Evolutionary conservation across 2,888 invertebrate species (phyloP), one percentile per base, ranked within the genome.

Genomic region (Apodemia zela): DNA sequence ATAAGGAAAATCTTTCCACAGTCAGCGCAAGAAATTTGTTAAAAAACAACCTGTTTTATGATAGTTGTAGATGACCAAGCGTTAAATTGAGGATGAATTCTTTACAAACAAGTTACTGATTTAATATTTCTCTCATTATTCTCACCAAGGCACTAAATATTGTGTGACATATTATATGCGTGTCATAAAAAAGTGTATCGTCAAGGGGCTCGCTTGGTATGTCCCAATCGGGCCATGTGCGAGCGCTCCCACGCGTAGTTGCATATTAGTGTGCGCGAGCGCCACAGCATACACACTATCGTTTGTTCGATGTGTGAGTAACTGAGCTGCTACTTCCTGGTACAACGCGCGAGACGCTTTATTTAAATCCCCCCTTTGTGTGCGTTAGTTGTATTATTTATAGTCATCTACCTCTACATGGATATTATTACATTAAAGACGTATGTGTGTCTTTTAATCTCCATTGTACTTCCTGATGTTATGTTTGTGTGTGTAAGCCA

Each of bases 221-320:
- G 87, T 86, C 88, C 89, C 89, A 86, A 87, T 85, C 85, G 84
- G 84, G 89, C 89, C 90, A 89, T 90, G 89, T 89, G 89, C 88
- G 84, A 84, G 79, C 89, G 88, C 85, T 91, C 90, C 90, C 90
- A 91, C 90, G 90, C 90, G 85, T 81, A 85, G 90, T 74, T 73
- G 77, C 75, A 84, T 82, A 77, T 84, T 81, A 86, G 89, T 89
- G 90, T 90, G 89, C 87, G 88, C 87, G 80, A 81, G 87, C 87
- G 89, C 88, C 83, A 80, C 84, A 80, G 79, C 78, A 74, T 78
- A 76, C 78, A 79, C 74, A 80, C 79, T 82, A 80, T 81, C 78
- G 75, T 68, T 69, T 66, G 66, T 76, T 38, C 75, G 73, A 74
- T 82, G 85, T 87, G 87, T 89, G 87, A 67, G 88, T 84, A 78